phyloP scores from a whole-genome alignment of 1,140 invertebrate genomes.

The Lordiphosa clarofinis region DNA sequence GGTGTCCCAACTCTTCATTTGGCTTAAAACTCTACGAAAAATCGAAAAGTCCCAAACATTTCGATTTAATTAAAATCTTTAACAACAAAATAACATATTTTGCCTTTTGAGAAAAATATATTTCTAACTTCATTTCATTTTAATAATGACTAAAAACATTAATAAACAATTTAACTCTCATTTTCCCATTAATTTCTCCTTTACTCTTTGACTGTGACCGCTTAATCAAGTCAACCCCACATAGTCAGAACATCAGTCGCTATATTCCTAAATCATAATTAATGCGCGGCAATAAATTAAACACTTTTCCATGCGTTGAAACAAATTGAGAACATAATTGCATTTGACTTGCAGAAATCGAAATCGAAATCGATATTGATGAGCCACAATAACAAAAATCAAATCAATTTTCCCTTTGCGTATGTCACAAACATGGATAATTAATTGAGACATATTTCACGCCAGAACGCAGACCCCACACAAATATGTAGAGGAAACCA shows the following conservation, averaged over 20 bases:
- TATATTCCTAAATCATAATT: slow-evolving; percentile 33
- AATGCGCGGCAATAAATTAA: slow-evolving; percentile 45
- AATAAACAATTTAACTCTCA: too few species aligned
- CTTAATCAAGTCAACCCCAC: background rate
- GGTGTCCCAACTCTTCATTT: too few species aligned
- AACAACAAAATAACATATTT: too few species aligned
- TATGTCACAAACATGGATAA: slow-evolving; percentile 55
- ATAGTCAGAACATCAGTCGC: slow-evolving; percentile 2
- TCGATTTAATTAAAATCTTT: too few species aligned
- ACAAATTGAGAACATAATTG: slow-evolving; percentile 34
- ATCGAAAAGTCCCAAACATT: too few species aligned
- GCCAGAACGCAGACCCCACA: background rate
- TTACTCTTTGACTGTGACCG: background rate
- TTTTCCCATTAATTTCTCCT: background rate
- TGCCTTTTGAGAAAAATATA: too few species aligned
- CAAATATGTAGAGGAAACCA: slow-evolving; percentile 2
- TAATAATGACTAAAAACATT: too few species aligned
- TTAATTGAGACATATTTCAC: slow-evolving; percentile 70
- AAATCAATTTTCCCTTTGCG: slow-evolving; percentile 35
- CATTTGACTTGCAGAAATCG: slow-evolving; percentile 30
- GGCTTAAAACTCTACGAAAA: too few species aligned
- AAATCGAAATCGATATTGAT: slow-evolving; percentile 34
- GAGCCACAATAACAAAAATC: slow-evolving; percentile 37
- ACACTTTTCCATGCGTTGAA: slow-evolving; percentile 6
- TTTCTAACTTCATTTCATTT: too few species aligned